Evolutionary conservation across 2,797 vertebrate species (phyloP), one percentile per base, ranked within the genome.

Genomic region (Sternarchorhynchus goeldii): DNA sequence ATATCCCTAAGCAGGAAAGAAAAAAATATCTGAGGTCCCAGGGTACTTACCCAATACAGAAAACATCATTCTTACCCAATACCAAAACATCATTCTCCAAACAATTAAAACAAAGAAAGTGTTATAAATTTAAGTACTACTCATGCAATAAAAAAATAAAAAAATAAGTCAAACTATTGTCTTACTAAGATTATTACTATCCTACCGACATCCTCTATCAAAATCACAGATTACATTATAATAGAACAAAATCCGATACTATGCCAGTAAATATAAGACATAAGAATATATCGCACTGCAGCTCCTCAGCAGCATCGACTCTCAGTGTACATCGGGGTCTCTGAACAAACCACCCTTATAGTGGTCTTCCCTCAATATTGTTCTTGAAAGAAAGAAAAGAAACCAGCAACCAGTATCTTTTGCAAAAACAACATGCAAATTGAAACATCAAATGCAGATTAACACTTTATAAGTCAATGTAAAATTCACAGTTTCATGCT

Each of bases 391-490:
- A n/a, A 66, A 66, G 64, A 36, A 41, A 66, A 66, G 34, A n/a
- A 66, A 66, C 32, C 32, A 66, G 32, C 64, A 39, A 66, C 64
- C 36, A 39, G 64, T 66, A 39, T 25, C 25, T 66, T 66, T n/a
- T 66, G 32, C 64, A 66, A 66, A 66, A 66, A 39, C 64, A 20
- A 39, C 62, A 64, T 34, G 62, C 4, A 64, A 64, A 64, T 64
- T 64, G 4, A 66, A 66, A 41, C 64, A 66, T 39, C 36, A 41
- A 1, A 66, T 66, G 12, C 64, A 66, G 64, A 66, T 66, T 66
- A 39, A 64, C 62, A 64, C 62, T 29, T 6, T 64, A 64, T 64
- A 34, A 64, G 21, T 64, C 32, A 64, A 64, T 16, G 14, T 64
- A 16, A 64, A 64, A 64, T 64, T 64, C 29, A 64, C 62, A 64